Conservation (phyloP, 2,113 vertebrate genomes). For the Meles meles region DNA sequence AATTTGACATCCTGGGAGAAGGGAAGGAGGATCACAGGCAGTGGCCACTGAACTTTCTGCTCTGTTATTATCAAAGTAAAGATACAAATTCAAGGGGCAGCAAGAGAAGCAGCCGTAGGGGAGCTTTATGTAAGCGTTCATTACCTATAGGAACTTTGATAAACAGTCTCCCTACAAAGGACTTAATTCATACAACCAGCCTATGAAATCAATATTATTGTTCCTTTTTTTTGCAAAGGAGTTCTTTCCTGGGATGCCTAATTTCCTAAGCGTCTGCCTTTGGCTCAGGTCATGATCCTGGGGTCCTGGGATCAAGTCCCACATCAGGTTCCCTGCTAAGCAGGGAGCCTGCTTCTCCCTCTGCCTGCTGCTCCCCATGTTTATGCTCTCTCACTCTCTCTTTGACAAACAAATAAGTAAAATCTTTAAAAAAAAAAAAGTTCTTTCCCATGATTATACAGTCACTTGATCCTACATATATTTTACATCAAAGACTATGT, state of each 20-base stretch:
- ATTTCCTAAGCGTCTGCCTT: too few relatives aligned
- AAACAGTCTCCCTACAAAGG: neutral
- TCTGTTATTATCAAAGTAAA: neutral
- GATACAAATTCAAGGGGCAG: neutral
- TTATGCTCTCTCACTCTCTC: too few relatives aligned
- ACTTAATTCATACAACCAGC: neutral
- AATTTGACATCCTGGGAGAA: neutral
- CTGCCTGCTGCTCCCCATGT: too few relatives aligned
- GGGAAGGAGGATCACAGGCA: rapidly evolving
- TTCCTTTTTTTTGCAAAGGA: neutral
- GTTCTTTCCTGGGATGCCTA: neutral
- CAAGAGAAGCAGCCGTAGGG: neutral
- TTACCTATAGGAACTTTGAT: neutral
- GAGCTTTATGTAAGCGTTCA: neutral
- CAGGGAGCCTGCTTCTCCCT: too few relatives aligned
- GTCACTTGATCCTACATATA: neutral
- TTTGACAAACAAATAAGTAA: too few relatives aligned
- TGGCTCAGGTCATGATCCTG: too few relatives aligned
- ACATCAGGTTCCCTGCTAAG: too few relatives aligned
- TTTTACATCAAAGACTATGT: neutral
- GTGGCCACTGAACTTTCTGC: neutral
- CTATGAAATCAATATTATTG: neutral
- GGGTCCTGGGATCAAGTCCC: too few relatives aligned
- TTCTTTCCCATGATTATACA: neutral
- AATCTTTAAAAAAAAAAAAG: neutral